These are phyloP conservation scores for Drosophila oshimai DNA, from an alignment of 1,140 invertebrate genomes.

Conservation along the genomic window DNA sequence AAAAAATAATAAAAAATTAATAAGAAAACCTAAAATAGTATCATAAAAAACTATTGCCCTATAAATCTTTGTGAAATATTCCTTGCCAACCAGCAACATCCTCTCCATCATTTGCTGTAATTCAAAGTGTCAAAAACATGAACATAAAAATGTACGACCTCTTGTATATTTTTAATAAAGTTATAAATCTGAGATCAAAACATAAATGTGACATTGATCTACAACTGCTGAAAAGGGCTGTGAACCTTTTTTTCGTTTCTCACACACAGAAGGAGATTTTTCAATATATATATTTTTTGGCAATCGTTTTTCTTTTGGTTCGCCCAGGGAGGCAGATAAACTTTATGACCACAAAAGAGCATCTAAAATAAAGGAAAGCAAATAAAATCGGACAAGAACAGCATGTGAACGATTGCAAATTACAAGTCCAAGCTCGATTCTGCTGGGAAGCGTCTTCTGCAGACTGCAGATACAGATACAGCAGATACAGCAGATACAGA, in stretches of 20 bases:
- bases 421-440: constrained; percentile 47
- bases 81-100: neutral
- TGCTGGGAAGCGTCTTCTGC: constrained; percentile 11
- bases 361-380: constrained; percentile 58
- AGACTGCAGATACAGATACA: constrained; percentile 13
- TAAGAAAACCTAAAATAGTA: too few relatives aligned
- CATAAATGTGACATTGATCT: constrained; percentile 77
- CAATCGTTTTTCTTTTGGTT: constrained; percentile 17
- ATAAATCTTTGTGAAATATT: neutral
- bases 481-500: constrained; percentile 4
- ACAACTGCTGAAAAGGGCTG: constrained; percentile 39
- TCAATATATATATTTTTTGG: constrained; percentile 53
- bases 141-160: neutral
- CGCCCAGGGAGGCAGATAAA: constrained; percentile 32
- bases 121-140: constrained; percentile 1
- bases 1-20: too few relatives aligned
- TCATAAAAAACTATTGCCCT: neutral
- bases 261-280: constrained; percentile 49
- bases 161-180: constrained; percentile 65
- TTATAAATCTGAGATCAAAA: constrained; percentile 69
- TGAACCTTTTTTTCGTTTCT: constrained; percentile 54
- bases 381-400: constrained; percentile 79
- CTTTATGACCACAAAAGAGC: constrained; percentile 64
- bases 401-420: constrained; percentile 79
- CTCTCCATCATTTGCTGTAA: neutral